Conservation (phyloP, 2,888 invertebrate genomes). For the Ptychoptera contaminata region DNA sequence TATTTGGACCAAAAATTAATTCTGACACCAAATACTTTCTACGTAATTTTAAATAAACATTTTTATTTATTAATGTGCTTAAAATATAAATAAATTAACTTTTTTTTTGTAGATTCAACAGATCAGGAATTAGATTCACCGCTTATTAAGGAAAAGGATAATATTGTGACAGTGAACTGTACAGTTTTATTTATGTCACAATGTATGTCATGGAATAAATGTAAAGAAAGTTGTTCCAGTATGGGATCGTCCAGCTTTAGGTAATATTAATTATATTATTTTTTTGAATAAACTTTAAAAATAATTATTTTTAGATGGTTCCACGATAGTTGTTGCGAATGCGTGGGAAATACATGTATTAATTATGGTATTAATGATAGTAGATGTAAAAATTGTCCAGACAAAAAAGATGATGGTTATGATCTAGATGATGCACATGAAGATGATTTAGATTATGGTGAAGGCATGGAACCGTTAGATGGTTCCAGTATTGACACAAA, state of each 20-base stretch:
- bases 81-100: constrained; percentile 11
- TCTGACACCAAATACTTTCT: constrained; percentile 54
- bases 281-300: background rate
- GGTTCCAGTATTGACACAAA: constrained; percentile 6
- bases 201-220: constrained; percentile 79
- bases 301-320: constrained; percentile 58
- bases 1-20: constrained; percentile 46
- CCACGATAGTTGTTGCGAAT: constrained; percentile 89
- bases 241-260: constrained; percentile 30
- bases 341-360: constrained; percentile 73
- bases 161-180: constrained; percentile 65
- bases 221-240: constrained; percentile 53
- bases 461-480: constrained; percentile 36
- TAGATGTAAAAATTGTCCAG: constrained; percentile 49
- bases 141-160: constrained; percentile 22
- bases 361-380: constrained; percentile 83
- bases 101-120: constrained; percentile 38
- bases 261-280: constrained; percentile 3
- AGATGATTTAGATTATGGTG: constrained; percentile 48
- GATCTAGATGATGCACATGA: constrained; percentile 37
- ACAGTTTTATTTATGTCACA: constrained; percentile 82
- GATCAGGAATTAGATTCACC: constrained; percentile 45
- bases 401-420: constrained; percentile 35
- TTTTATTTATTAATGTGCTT: background rate
- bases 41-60: constrained; percentile 38